Base-by-base conservation (phyloP, 2,113 vertebrate genomes). In the Mystacornis crossleyi region DNA sequence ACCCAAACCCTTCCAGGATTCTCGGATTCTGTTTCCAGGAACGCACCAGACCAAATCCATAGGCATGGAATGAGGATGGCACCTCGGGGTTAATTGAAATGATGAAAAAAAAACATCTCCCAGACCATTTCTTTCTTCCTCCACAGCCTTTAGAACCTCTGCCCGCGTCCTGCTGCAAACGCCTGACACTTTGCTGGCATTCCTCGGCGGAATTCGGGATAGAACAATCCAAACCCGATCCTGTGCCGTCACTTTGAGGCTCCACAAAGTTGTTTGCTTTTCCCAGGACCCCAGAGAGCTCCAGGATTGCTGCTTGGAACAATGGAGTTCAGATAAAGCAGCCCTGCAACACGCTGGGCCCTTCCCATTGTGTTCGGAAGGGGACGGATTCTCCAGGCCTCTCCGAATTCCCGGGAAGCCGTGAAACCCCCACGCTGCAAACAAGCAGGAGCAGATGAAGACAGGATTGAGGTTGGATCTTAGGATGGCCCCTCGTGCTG, bases 291-390 rank as follows among this genome's bases (percentile, higher is more conserved):
- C 86, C 64, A 54, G 89, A 25, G 89, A 90, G 54, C 75, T 73
- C 58, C 54, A 3, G 73, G 62, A 77, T 9, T 4, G 57, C 54
- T 72, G 75, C 31, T 17, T 6, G 78, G 86, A 95, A 91, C 77
- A 86, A 87, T 51, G 73, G 80, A 8, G 65, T 38, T 87, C 38
- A 62, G 95, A 94, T 87, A 93, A 78, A 95, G 86, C 89, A 55
- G 75, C 58, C 50, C 58, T 45, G 67, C 71, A 4, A 8, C 89
- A 77, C 13, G 67, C 93, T 93, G 89, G 61, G 91, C 77, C 47
- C 71, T 78, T 74, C 65, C 87, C 81, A 71, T 94, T 89, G 84
- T 93, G 15, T 54, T 73, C 17, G 60, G 47, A 3, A 26, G 36
- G 86, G 10, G 48, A 48, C 1, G 34, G 89, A 7, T 50, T 40